phyloP scores from a whole-genome alignment of 2,888 invertebrate genomes.

The Plagodis pulveraria region DNA sequence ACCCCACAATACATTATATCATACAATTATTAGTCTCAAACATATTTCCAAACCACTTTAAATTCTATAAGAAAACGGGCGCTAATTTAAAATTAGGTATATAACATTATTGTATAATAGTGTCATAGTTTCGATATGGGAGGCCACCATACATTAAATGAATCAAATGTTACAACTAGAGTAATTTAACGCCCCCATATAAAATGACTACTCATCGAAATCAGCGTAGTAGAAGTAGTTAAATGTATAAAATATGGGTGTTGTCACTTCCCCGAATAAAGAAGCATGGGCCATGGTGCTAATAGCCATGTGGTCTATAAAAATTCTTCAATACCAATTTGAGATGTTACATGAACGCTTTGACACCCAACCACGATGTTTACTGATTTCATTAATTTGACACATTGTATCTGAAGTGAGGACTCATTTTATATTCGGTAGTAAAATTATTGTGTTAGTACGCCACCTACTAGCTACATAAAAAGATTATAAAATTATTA shows the following conservation, averaged over 20 bases:
- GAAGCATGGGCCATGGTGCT: conserved; percentile 26
- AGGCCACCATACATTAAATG: conserved; percentile 44
- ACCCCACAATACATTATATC: too few relatives aligned
- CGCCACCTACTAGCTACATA: background rate
- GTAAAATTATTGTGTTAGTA: conserved; percentile 1
- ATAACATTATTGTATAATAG: conserved; percentile 16
- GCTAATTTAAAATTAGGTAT: conserved; percentile 12
- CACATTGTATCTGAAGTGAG: conserved; percentile 11
- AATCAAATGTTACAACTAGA: conserved; percentile 55
- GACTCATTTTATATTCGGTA: conserved; percentile 9
- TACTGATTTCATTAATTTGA: conserved; percentile 28
- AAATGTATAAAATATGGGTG: conserved; percentile 64
- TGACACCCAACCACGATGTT: conserved; percentile 26
- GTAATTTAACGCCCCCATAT: conserved; percentile 58
- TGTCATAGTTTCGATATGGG: conserved; percentile 19
- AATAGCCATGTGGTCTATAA: conserved; percentile 50
- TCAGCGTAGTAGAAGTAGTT: conserved; percentile 58
- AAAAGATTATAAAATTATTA: too few relatives aligned
- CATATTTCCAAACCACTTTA: too few relatives aligned
- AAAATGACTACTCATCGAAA: conserved; percentile 57
- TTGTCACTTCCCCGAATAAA: conserved; percentile 54
- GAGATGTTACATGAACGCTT: conserved; percentile 44
- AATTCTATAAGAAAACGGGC: conserved; percentile 7
- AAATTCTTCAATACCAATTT: conserved; percentile 55
- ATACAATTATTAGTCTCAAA: too few relatives aligned